Percentiles rank a stretch among this genome's conserved stretches.
Evolutionary conservation across 2,113 vertebrate species (phyloP).

Genomic region (Blennius ocellaris): DNA sequence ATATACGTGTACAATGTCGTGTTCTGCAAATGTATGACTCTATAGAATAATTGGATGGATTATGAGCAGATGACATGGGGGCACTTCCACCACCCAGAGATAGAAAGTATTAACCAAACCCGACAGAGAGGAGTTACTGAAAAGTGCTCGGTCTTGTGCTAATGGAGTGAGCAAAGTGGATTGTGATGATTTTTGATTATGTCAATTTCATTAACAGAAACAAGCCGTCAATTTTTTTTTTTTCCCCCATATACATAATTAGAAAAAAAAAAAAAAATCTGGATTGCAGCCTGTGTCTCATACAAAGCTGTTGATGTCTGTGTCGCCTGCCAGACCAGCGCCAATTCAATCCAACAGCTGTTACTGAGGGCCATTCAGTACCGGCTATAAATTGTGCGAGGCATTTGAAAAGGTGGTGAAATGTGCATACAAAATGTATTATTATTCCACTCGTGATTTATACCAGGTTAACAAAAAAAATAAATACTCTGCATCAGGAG

Average conservation of each 20-base stretch:
- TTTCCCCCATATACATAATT: constrained; percentile 6
- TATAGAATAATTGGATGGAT: constrained; percentile 48
- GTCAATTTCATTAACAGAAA: constrained; percentile 45
- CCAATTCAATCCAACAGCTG: constrained; percentile 54
- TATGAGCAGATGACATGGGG: constrained; percentile 26
- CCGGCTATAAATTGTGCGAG: constrained; percentile 39
- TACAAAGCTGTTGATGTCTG: constrained; percentile 18
- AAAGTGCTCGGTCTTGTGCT: constrained; percentile 35
- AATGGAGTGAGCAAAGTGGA: constrained; percentile 36
- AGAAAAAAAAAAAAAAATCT: neutral
- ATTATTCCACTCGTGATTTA: constrained; percentile 46
- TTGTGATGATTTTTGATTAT: constrained; percentile 39
- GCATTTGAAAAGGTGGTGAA: constrained; percentile 51
- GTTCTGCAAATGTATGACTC: constrained; percentile 33
- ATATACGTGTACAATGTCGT: constrained; percentile 34
- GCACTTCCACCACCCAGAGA: constrained; percentile 23
- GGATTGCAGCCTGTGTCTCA: constrained; percentile 6
- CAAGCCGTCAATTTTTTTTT: constrained; percentile 34
- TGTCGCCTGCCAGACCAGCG: constrained; percentile 28
- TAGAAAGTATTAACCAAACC: constrained; percentile 33
- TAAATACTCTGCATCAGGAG: constrained; percentile 1
- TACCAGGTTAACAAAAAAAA: neutral
- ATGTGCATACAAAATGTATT: constrained; percentile 37
- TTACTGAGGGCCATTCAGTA: constrained; percentile 39
- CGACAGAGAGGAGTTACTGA: constrained; percentile 1